Conservation (phyloP, 2,888 invertebrate species). For the Cantharis flavilabris region DNA sequence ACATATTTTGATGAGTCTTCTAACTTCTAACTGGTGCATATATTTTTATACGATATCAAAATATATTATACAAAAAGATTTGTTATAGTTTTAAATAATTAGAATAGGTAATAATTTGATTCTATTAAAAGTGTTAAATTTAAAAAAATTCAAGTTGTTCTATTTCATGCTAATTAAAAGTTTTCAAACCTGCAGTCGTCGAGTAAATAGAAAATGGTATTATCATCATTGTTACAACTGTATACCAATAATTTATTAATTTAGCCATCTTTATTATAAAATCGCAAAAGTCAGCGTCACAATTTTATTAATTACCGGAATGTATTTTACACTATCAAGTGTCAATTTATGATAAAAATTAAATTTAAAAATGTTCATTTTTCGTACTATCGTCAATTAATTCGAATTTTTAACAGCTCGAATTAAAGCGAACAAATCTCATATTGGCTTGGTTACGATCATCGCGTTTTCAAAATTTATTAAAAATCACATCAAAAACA, state of each 20-base stretch:
- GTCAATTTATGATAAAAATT: neutral
- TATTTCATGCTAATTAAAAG: neutral
- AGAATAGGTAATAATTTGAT: neutral
- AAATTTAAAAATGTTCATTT: neutral
- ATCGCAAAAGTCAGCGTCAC: neutral
- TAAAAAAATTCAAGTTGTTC: neutral
- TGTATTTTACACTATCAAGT: neutral
- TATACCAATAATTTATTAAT: neutral
- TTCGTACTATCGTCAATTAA: constrained; percentile 6
- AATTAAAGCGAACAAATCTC: constrained; percentile 12
- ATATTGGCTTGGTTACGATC: constrained; percentile 13
- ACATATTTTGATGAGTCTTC: constrained; percentile 1
- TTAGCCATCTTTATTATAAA: neutral
- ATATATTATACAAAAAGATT: neutral
- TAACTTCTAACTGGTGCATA: neutral
- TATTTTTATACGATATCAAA: neutral
- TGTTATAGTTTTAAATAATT: neutral
- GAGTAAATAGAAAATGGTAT: neutral
- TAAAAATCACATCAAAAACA: constrained; percentile 15
- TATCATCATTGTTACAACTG: neutral
- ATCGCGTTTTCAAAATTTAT: constrained; percentile 9
- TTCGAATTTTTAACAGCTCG: constrained; percentile 8
- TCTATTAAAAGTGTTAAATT: neutral
- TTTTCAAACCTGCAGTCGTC: neutral
- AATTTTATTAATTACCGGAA: neutral